Evolutionary conservation across 2,888 invertebrate species (phyloP).

Genomic region (Monoplex corrugatus): DNA sequence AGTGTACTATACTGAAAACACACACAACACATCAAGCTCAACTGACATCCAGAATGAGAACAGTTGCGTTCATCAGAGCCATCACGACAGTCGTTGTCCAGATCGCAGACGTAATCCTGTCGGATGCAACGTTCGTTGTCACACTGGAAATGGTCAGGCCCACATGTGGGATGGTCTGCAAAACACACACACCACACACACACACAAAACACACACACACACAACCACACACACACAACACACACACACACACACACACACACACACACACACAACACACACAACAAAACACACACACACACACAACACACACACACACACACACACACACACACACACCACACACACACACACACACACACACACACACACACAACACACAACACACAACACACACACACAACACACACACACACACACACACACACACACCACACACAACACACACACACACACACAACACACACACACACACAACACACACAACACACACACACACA

Average conservation of each 20-base stretch:
- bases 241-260: neutral
- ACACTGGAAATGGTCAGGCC: conserved; percentile 84
- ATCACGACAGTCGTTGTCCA: conserved; percentile 86
- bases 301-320: neutral
- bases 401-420: neutral
- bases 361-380: too few species aligned
- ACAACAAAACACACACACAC: neutral
- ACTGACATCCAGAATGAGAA: conserved; percentile 28
- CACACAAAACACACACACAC: neutral
- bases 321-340: neutral
- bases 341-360: neutral
- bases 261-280: neutral
- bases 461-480: neutral
- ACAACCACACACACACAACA: neutral
- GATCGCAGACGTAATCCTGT: conserved; percentile 86
- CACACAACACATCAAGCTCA: neutral
- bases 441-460: neutral
- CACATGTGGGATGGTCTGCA: conserved; percentile 53
- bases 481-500: neutral
- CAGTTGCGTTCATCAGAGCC: conserved; percentile 62
- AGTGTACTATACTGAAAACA: too few species aligned
- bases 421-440: conserved; percentile 13
- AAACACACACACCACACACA: neutral
- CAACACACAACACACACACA: too few species aligned
- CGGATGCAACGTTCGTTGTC: conserved; percentile 85